These are phyloP conservation scores for Merodon equestris DNA, from an alignment of 2,888 invertebrate genomes.

Conservation along the genomic window DNA sequence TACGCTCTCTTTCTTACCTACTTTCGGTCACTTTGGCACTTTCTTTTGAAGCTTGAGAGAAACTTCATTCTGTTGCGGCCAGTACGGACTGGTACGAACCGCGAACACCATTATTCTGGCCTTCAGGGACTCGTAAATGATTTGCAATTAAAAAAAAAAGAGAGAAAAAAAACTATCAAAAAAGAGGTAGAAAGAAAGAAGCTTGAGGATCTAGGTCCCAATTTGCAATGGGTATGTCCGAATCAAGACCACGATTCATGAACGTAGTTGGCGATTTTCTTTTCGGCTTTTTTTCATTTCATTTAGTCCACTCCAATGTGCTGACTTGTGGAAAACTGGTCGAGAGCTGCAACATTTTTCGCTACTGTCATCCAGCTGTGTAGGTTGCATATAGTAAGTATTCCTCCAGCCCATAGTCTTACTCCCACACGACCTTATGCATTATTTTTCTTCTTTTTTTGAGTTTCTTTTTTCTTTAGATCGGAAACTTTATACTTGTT, in stretches of 20 bases:
- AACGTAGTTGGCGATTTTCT: constrained; percentile 52
- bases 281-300: constrained; percentile 21
- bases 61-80: constrained; percentile 27
- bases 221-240: constrained; percentile 64
- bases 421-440: constrained; percentile 50
- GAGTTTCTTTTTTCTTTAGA: constrained; percentile 34
- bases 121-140: constrained; percentile 67
- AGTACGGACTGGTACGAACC: constrained; percentile 32
- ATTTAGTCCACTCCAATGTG: constrained; percentile 38
- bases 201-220: constrained; percentile 53
- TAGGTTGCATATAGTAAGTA: constrained; percentile 49
- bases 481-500: constrained; percentile 44
- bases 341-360: constrained; percentile 67
- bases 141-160: constrained; percentile 63
- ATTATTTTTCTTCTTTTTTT: constrained; percentile 17
- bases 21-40: constrained; percentile 28
- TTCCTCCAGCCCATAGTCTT: not conserved
- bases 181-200: too few species aligned
- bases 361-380: constrained; percentile 64
- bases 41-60: constrained; percentile 15
- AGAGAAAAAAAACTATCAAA: not conserved
- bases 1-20: too few species aligned
- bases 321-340: constrained; percentile 68
- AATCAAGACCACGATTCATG: constrained; percentile 68
- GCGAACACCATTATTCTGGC: constrained; percentile 55